These are phyloP conservation scores for Panzeria rudis DNA, from an alignment of 2,888 invertebrate genomes.

Conservation along the genomic window DNA sequence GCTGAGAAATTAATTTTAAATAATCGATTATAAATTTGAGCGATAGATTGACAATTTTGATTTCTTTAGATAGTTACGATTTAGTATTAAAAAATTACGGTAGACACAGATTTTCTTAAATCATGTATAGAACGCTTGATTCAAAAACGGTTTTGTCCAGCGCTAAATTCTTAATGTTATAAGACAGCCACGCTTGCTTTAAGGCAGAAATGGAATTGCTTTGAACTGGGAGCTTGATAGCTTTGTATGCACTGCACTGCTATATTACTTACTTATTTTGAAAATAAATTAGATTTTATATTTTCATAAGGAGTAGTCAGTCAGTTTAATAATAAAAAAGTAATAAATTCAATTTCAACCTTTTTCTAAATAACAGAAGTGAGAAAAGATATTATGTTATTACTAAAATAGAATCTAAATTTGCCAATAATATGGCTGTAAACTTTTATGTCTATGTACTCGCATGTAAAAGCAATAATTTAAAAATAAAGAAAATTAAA, in stretches of 20 bases:
- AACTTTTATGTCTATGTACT: background rate
- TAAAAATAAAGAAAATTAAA: background rate
- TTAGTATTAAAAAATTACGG: too few relatives aligned
- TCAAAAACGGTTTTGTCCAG: too few relatives aligned
- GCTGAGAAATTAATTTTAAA: background rate
- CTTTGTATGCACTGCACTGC: background rate
- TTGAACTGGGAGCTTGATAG: too few relatives aligned
- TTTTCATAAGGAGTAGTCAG: background rate
- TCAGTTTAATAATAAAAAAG: background rate
- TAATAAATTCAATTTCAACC: background rate
- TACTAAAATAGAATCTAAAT: too few relatives aligned
- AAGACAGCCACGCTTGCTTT: too few relatives aligned
- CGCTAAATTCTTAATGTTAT: too few relatives aligned
- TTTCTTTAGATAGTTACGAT: background rate
- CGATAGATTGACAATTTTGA: background rate
- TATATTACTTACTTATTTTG: background rate
- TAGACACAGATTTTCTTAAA: too few relatives aligned
- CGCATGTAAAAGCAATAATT: background rate
- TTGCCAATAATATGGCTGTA: background rate
- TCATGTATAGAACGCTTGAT: too few relatives aligned
- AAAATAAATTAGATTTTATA: background rate
- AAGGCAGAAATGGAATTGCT: too few relatives aligned
- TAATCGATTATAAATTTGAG: background rate
- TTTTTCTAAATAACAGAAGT: background rate
- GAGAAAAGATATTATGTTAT: too few relatives aligned